Percentiles rank a stretch among this genome's conserved stretches.
Conservation (phyloP, 2,113 vertebrate species). For the Charina bottae region DNA sequence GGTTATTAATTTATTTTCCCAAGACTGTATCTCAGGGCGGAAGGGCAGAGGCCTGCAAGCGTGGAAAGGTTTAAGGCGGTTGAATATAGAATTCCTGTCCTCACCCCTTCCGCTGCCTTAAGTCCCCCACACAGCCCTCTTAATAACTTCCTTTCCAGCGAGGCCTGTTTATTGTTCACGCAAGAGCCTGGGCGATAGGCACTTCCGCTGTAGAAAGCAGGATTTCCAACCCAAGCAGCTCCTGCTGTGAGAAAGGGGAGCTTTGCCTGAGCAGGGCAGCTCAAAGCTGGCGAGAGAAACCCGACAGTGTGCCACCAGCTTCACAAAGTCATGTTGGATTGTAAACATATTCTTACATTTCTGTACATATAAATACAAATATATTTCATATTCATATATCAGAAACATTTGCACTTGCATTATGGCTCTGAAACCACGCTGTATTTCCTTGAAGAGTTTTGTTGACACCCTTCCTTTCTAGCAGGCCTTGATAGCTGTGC, state of each 20-base stretch:
- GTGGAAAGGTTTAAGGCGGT: not conserved
- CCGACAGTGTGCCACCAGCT: too few species aligned
- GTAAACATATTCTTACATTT: too few species aligned
- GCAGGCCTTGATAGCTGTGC: too few species aligned
- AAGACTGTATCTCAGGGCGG: not conserved
- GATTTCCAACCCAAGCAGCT: not conserved
- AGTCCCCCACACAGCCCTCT: not conserved
- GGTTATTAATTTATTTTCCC: not conserved
- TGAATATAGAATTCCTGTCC: not conserved
- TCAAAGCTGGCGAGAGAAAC: too few species aligned
- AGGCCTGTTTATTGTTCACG: not conserved
- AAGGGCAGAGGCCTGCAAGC: not conserved
- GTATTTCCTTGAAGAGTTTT: too few species aligned
- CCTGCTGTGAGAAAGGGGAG: not conserved
- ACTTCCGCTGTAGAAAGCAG: not conserved
- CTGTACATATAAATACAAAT: too few species aligned
- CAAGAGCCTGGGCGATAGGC: not conserved
- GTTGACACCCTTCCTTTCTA: too few species aligned
- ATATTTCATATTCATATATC: too few species aligned
- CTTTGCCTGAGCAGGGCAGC: not conserved
- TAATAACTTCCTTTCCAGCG: not conserved
- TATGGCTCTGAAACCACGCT: too few species aligned
- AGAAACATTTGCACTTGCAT: too few species aligned
- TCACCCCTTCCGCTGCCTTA: not conserved
- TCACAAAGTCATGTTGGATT: too few species aligned